These are phyloP conservation scores for Tinea pellionella DNA, from an alignment of 2,888 invertebrate genomes.

Conservation along the genomic window DNA sequence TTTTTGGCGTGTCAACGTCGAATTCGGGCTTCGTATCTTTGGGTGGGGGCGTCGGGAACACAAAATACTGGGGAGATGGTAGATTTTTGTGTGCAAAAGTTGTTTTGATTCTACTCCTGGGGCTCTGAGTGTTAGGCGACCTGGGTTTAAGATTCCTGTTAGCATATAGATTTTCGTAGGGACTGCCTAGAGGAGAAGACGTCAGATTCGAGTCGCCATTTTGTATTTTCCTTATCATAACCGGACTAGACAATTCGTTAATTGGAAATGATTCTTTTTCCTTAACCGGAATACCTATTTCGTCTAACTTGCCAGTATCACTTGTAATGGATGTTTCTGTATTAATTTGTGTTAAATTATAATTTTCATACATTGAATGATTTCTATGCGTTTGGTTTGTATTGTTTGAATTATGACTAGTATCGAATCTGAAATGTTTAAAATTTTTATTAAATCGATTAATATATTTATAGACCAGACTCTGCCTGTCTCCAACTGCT, in stretches of 20 bases:
- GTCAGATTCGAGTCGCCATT: constrained; percentile 21
- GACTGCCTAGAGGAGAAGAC: constrained; percentile 46
- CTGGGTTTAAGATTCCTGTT: constrained; percentile 46
- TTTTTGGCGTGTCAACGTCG: not conserved
- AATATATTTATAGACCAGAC: no score
- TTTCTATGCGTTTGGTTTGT: constrained; percentile 49
- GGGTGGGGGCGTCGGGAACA: constrained; percentile 57
- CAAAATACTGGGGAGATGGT: constrained; percentile 57
- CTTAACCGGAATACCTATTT: constrained; percentile 56
- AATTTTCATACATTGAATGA: constrained; percentile 68
- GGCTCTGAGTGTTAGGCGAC: constrained; percentile 63
- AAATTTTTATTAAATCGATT: not conserved
- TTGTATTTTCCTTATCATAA: constrained; percentile 47
- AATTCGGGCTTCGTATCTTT: constrained; percentile 26
- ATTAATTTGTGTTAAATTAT: constrained; percentile 36
- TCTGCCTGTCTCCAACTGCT: no score
- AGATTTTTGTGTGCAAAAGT: constrained; percentile 64
- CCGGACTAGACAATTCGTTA: constrained; percentile 48
- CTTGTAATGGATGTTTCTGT: no score
- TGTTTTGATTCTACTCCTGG: constrained; percentile 73
- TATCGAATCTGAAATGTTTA: constrained; percentile 53
- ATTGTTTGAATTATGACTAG: constrained; percentile 47
- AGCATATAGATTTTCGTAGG: constrained; percentile 73
- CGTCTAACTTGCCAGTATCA: constrained; percentile 49
- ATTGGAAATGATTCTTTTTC: constrained; percentile 29